Evolutionary conservation across 1,140 invertebrate species (phyloP).

Genomic region (Drosophila lacteicornis): DNA sequence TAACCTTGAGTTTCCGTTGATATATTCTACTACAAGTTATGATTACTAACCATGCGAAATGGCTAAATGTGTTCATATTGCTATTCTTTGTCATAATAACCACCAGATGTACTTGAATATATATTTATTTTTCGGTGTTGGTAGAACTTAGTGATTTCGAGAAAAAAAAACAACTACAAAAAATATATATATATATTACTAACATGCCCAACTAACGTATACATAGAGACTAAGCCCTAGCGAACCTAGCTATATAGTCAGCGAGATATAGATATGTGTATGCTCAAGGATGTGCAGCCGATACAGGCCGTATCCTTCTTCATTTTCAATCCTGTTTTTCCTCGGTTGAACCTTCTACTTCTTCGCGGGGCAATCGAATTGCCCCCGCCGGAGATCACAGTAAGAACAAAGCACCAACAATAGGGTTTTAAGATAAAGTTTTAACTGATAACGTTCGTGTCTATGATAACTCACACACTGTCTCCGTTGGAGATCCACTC

Average conservation of each 20-base stretch:
- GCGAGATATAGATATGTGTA: conserved; percentile 30
- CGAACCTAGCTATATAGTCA: conserved; percentile 18
- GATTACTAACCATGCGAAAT: conserved; percentile 62
- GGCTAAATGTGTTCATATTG: conserved; percentile 77
- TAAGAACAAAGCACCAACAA: conserved; percentile 85
- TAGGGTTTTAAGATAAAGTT: conserved; percentile 73
- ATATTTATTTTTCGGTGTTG: conserved; percentile 78
- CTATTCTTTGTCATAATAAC: conserved; percentile 78
- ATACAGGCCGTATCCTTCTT: conserved; percentile 12
- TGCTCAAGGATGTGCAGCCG: conserved; percentile 48
- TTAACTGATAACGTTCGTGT: conserved; percentile 62
- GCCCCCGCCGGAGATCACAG: conserved; percentile 63
- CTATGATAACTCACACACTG: conserved; percentile 26
- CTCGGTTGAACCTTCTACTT: conserved; percentile 58
- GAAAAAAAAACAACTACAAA: conserved; percentile 21
- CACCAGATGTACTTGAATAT: conserved; percentile 65
- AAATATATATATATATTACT: conserved; percentile 34
- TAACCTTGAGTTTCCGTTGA: conserved; percentile 42
- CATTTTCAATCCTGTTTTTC: conserved; percentile 45
- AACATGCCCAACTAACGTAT: conserved; percentile 49
- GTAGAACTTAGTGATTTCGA: conserved; percentile 75
- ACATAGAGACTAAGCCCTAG: conserved; percentile 44
- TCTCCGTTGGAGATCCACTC: conserved; percentile 14
- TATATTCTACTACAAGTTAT: conserved; percentile 25
- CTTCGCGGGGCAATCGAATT: conserved; percentile 67